Evolutionary conservation across 23 tunicate species (phyloP).

Genomic region (Botrylloides violaceus): DNA sequence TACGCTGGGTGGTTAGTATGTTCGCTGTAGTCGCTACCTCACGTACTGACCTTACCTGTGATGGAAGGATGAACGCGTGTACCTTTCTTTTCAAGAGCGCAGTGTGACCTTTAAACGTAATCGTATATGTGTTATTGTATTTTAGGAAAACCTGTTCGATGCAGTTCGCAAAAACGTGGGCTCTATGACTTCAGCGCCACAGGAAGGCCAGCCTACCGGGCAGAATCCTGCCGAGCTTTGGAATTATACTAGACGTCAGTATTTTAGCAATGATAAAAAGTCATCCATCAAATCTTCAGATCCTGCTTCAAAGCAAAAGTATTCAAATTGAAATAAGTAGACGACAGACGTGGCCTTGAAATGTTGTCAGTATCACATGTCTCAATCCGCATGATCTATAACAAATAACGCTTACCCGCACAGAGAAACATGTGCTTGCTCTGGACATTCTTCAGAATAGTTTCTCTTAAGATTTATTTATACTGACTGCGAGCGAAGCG

Average conservation of each 20-base stretch:
- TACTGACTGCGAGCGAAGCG: no score
- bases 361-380: no score
- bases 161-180: conserved; percentile 22
- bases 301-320: not conserved
- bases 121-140: not conserved
- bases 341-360: not conserved
- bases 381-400: no score
- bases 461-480: no score
- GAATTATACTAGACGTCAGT: conserved; percentile 27
- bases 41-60: no score
- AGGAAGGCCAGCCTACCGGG: conserved; percentile 27
- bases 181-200: conserved; percentile 17
- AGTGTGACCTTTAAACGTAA: no score
- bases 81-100: no score
- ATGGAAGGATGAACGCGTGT: no score
- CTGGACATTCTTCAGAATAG: no score
- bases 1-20: not conserved
- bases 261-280: conserved; percentile 13
- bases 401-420: no score
- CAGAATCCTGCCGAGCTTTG: conserved; percentile 27
- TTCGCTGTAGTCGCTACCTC: no score
- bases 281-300: not conserved
- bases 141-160: conserved; percentile 23
- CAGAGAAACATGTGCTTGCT: no score
- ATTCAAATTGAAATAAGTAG: conserved; percentile 5